Percentiles rank a stretch among this genome's conserved stretches.
phyloP scores from a whole-genome alignment of 2,113 vertebrate species.

The Chrysemys picta region DNA sequence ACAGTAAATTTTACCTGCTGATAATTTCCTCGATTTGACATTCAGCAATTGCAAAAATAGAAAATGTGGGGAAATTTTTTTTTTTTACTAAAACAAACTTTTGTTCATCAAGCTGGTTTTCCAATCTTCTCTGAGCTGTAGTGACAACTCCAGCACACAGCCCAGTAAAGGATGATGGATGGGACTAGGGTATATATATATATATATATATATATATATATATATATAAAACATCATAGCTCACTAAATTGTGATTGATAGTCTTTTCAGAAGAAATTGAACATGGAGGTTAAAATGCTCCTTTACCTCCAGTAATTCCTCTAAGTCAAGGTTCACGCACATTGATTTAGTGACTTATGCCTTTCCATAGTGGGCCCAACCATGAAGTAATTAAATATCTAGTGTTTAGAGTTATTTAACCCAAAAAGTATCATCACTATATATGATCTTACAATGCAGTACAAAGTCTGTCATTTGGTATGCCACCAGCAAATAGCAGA shows the following conservation, averaged over 20 bases:
- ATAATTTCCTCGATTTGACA: not conserved
- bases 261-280: not conserved
- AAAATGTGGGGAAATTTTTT: not conserved
- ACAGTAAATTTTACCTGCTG: not conserved
- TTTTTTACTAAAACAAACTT: not conserved
- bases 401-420: not conserved
- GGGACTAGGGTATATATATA: not conserved
- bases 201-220: too few relatives aligned
- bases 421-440: not conserved
- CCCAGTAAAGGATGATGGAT: not conserved
- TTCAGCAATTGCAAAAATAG: not conserved
- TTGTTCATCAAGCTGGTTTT: not conserved
- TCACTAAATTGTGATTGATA: not conserved
- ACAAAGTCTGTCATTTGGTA: not conserved
- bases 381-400: conserved; percentile 13
- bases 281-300: not conserved
- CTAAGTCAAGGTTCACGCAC: not conserved
- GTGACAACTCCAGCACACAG: not conserved
- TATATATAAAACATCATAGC: not conserved
- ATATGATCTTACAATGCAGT: fast-evolving
- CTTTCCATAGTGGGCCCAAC: not conserved
- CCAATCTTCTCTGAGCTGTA: not conserved
- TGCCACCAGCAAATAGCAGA: not conserved
- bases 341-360: not conserved
- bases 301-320: not conserved